Evolutionary conservation across 2,797 vertebrate species (phyloP), one percentile per base, ranked within the genome.

Genomic region (Megalops cyprinoides): DNA sequence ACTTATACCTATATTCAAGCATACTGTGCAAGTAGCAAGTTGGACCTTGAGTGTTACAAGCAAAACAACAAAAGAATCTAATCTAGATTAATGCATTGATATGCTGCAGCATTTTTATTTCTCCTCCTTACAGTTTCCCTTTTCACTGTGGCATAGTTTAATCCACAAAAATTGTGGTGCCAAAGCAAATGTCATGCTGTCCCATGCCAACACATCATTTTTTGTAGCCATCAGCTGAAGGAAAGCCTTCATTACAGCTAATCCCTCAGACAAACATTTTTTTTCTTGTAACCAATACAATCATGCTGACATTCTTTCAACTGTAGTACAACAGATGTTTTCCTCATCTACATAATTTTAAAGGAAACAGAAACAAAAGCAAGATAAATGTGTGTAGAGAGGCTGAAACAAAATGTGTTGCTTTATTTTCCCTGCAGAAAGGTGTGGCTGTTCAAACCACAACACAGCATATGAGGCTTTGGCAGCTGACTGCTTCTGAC

Each of bases 221-320:
- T 12, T 51, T 51, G 7, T 51, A 51, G 15, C 7, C 7, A 51
- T 51, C 71, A 39, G 37, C 65, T n/a, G 14, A 2, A 49, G 44
- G 46, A 49, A 74, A 48, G 37, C 42, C 71, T 73, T 14, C 53
- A 56, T 65, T 37, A 48, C 9, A 53, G 42, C 42, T 15, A 39
- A 44, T 67, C n/a, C 15, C 23, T 44, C 9, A 42, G 20, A 69
- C 8, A 69, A 39, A 69, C 5, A 42, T 39, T 34, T 65, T 23
- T n/a, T n/a, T n/a, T n/a, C n/a, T n/a, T 46, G 71, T 46, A 71
- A 62, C 55, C 31, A 76, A 51, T 60, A 15, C 31, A 77, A 60
- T 42, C 20, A 76, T 20, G 34, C 28, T 76, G 28, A 49, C 44
- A 76, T 39, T 56, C 49, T 42, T 69, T 69, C 14, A 69, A 9